Evolutionary conservation across 2,888 invertebrate species (phyloP), one percentile per base, ranked within the genome.

Genomic region (Thera obeliscata): DNA sequence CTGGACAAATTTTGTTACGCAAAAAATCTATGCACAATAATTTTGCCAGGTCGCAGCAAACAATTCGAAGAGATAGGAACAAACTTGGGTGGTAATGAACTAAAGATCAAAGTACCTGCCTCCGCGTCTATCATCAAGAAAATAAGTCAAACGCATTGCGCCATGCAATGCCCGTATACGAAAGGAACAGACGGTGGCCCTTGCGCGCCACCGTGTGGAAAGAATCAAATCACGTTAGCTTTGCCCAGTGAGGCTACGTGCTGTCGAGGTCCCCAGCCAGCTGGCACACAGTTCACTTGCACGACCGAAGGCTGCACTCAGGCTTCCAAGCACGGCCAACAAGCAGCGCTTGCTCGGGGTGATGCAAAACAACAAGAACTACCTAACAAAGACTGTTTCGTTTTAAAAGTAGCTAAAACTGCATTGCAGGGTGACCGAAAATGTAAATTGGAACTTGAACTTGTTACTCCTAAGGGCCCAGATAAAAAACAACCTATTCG

Each of bases 371-470:
- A 75, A 59, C 76, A 88, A 57, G 91, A 92, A 0, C 83, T 93
- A 70, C 91, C 93, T 0, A 94, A 95, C 56, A 94, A 89, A 77
- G 95, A 95, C 72, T 88, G 94, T 5, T 95, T 95, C 72, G 94
- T 96, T n/a, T 82, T 96, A 62, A 94, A 95, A 81, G 95, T 96
- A 56, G 96, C 95, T 0, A 96, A 96, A 82, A 96, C 96, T 71
- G 95, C 94, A 1, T 94, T 95, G 68, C 94, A 95, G 11, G 94
- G 93, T 0, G 95, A 95, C 62, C 95, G 94, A 78, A 96, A 96
- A 83, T 94, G 94, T 61, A 95, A 95, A 83, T 65, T 93, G 41
- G 96, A 96, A 83, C 77, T 96, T 76, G 96, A 96, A 80, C 86
- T 96, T 78, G 95, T 95, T 63, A 95, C 96, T 0, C 96, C 96